Conservation (phyloP, 1,140 invertebrate genomes). For the Acromyrmex charruanus region DNA sequence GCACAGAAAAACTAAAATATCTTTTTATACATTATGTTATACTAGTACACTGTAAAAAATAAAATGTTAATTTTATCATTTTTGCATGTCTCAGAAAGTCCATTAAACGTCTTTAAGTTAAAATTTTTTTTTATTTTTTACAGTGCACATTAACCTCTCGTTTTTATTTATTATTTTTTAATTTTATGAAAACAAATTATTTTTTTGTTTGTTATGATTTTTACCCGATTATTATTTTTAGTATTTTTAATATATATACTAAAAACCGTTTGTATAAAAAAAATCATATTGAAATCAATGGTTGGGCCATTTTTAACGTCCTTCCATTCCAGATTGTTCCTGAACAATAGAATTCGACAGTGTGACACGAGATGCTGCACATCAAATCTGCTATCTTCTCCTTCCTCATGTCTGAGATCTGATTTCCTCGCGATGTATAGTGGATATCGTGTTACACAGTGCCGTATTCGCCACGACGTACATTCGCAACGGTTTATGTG, state of each 20-base stretch:
- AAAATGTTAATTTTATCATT: too few relatives aligned
- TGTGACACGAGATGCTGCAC: constrained; percentile 49
- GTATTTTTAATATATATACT: background rate
- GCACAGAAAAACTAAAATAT: background rate
- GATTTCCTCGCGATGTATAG: constrained; percentile 75
- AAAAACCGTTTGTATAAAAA: background rate
- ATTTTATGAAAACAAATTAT: background rate
- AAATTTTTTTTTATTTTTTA: too few relatives aligned
- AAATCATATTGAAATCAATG: constrained; percentile 21
- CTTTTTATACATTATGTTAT: background rate
- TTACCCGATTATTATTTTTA: background rate
- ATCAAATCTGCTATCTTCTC: constrained; percentile 67
- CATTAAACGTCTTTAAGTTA: too few relatives aligned
- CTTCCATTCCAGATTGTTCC: constrained; percentile 26
- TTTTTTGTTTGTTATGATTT: background rate
- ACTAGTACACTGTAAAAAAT: background rate
- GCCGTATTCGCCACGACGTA: constrained; percentile 66
- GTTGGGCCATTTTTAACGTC: background rate
- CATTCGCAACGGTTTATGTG: constrained; percentile 68
- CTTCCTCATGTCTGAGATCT: constrained; percentile 78
- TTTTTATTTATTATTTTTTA: background rate
- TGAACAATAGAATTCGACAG: constrained; percentile 62
- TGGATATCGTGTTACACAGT: constrained; percentile 72
- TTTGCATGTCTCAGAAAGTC: too few relatives aligned
- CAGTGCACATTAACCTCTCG: background rate